Conservation (phyloP, 23 tunicate genomes). For the Oikopleura dioica region DNA sequence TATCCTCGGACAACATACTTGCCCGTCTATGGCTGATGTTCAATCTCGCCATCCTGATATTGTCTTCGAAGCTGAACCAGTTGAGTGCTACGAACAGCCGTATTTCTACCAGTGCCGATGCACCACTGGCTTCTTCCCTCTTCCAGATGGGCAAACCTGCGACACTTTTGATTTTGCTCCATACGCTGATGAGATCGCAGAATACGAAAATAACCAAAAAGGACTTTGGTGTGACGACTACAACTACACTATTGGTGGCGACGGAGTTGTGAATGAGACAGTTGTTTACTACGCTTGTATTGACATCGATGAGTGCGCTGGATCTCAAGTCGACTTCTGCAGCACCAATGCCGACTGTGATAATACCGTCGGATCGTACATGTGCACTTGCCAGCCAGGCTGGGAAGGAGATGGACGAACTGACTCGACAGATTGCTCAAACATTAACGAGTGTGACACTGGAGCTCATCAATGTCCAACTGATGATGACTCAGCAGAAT, state of each 20-base stretch:
- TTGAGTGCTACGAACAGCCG: no score
- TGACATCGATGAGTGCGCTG: background rate
- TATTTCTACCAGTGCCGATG: background rate
- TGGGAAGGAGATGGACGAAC: background rate
- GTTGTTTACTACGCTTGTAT: background rate
- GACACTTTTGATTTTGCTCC: background rate
- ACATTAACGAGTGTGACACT: background rate
- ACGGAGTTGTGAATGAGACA: background rate
- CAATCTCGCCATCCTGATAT: no score
- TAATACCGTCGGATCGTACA: background rate
- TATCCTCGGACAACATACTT: no score
- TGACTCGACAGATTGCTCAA: background rate
- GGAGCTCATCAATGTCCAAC: background rate
- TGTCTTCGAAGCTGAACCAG: no score
- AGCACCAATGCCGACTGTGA: background rate
- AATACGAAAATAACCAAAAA: background rate
- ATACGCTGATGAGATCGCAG: background rate
- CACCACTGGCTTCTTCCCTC: background rate
- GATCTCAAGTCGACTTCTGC: background rate
- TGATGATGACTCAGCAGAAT: background rate
- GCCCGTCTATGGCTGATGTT: no score
- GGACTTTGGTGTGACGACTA: background rate
- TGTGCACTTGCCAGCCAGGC: background rate
- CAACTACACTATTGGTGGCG: background rate
- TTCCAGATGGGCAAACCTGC: background rate